Evolutionary conservation across 2,888 invertebrate genomes (phyloP), one percentile per base, ranked within the genome.

Genomic region (Pediacus dermestoides): DNA sequence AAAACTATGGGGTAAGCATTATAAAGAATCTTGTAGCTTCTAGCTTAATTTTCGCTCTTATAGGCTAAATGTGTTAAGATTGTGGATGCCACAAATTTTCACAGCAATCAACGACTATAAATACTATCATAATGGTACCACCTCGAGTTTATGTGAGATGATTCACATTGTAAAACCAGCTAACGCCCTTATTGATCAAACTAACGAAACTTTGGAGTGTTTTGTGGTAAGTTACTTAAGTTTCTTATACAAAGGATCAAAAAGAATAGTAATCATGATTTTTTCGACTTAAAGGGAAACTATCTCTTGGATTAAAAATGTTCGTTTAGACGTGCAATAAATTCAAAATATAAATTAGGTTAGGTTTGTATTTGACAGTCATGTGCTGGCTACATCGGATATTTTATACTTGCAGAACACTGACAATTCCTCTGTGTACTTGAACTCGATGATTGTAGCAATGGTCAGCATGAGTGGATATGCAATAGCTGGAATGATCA

Each of bases 31-130:
- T 30, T 11, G n/a, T n/a, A n/a, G n/a, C n/a, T n/a, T n/a, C n/a
- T n/a, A n/a, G n/a, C n/a, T n/a, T n/a, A n/a, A n/a, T n/a, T n/a
- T n/a, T n/a, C n/a, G n/a, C n/a, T 16, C 36, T 48, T 58, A 28
- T 35, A 67, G 67, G 37, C 34, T 84, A 46, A 90, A 90, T 59
- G 87, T 88, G 0, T 71, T 91, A 25, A 81, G 88, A 10, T 74
- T 90, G 15, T 91, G 91, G 91, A 77, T 88, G 46, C 90, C 90
- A 0, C 88, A 89, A 60, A 72, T 91, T 9, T 88, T 89, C 47
- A 79, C 83, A 33, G 82, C 84, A 63, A 80, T 84, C 25, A 61
- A 60, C 34, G 63, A 66, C 39, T 67, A 63, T 44, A 53, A 59
- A 36, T 26, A 44, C 4, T 25, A 44, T 2, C 46, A 66, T 36